Evolutionary conservation across 2,113 vertebrate species (phyloP).

Genomic region (Trinectes maculatus): DNA sequence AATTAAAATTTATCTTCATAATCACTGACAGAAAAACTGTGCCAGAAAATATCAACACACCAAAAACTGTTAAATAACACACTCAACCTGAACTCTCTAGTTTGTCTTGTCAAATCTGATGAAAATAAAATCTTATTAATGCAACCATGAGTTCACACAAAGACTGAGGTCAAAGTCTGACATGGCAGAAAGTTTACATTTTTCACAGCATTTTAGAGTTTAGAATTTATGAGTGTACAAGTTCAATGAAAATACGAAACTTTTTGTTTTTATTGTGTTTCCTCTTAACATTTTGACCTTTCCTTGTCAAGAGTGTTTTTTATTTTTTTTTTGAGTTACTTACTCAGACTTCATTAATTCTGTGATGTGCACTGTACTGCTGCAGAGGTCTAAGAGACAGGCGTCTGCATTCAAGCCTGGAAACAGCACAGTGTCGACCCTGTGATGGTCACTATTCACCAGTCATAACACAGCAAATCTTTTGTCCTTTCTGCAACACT

Average conservation of each 20-base stretch:
- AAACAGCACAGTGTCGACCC: neutral
- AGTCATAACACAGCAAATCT: neutral
- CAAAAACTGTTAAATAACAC: neutral
- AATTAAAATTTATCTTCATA: conserved; percentile 11
- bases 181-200: too few species aligned
- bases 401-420: neutral
- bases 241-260: too few species aligned
- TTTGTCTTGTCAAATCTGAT: neutral
- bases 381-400: neutral
- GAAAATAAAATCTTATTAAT: neutral
- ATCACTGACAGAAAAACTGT: neutral
- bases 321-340: neutral
- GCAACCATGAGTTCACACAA: too few species aligned
- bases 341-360: neutral
- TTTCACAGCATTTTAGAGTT: too few species aligned
- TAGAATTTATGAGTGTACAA: too few species aligned
- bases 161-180: too few species aligned
- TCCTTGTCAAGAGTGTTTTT: neutral
- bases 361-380: neutral
- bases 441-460: too few species aligned
- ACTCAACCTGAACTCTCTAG: neutral
- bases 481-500: too few species aligned
- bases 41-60: neutral
- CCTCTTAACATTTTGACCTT: too few species aligned
- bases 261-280: too few species aligned